A percentile compares a stretch with the other conserved stretches of the same genome.
These are phyloP conservation scores for Nomada ferruginata DNA, from an alignment of 2,888 invertebrate genomes.

Conservation along the genomic window DNA sequence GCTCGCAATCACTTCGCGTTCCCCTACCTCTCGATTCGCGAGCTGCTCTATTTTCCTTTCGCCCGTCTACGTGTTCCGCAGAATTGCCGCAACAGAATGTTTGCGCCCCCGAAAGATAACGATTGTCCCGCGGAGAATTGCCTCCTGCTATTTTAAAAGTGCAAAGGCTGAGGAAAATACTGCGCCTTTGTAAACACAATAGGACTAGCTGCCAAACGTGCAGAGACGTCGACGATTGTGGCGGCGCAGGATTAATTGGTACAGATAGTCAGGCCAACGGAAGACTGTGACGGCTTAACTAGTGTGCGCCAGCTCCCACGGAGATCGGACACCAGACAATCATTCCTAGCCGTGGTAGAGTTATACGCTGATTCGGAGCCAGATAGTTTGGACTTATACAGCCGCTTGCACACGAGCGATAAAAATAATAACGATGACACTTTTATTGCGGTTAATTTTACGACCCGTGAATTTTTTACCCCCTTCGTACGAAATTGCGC, in stretches of 20 bases:
- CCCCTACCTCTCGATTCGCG: background rate
- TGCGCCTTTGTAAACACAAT: conserved; percentile 30
- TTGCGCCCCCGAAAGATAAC: background rate
- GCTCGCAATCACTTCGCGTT: conserved; percentile 25
- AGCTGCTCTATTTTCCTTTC: conserved; percentile 25
- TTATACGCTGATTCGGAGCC: conserved; percentile 52
- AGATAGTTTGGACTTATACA: conserved; percentile 37
- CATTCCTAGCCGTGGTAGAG: conserved; percentile 50
- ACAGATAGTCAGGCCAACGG: conserved; percentile 64
- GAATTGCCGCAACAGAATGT: background rate
- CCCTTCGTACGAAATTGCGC: conserved; percentile 14
- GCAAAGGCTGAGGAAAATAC: conserved; percentile 18
- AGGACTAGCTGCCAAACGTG: conserved; percentile 57
- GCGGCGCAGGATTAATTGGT: conserved; percentile 64
- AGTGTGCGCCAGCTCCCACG: conserved; percentile 74
- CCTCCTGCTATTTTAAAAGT: background rate
- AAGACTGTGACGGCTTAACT: conserved; percentile 72
- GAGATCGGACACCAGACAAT: conserved; percentile 73
- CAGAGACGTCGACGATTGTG: conserved; percentile 35
- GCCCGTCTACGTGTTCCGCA: background rate
- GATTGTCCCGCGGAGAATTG: background rate
- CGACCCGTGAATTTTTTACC: conserved; percentile 17
- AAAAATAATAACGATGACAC: conserved; percentile 49
- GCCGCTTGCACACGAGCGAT: conserved; percentile 5
- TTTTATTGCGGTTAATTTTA: conserved; percentile 41